These are phyloP conservation scores for Lamellibrachia columna DNA, from an alignment of 2,888 invertebrate species.

Conservation along the genomic window DNA sequence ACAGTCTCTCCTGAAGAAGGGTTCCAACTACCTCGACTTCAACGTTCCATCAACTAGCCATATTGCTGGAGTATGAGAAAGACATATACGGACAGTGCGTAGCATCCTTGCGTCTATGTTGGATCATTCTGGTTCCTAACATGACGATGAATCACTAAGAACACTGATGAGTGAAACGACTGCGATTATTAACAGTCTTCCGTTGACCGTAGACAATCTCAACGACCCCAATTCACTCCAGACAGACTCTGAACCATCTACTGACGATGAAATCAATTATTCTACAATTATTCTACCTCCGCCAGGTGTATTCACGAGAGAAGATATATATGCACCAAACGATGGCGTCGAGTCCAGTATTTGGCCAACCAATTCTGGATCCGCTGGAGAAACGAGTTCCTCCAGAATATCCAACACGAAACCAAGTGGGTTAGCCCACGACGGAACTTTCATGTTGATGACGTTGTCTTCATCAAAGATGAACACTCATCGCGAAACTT, in stretches of 20 bases:
- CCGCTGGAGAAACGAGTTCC: too few relatives aligned
- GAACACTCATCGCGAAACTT: slow-evolving; percentile 7
- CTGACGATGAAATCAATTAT: slow-evolving; percentile 32
- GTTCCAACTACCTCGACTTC: slow-evolving; percentile 13
- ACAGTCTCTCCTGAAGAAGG: slow-evolving; percentile 25
- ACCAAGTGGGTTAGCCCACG: neutral
- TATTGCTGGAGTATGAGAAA: slow-evolving; percentile 38
- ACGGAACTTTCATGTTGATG: slow-evolving; percentile 19
- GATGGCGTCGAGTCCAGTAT: neutral
- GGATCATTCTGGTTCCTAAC: slow-evolving; percentile 18
- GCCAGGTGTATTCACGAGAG: slow-evolving; percentile 39
- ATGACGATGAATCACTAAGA: slow-evolving; percentile 33
- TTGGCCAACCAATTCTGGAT: too few relatives aligned
- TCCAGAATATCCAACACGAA: too few relatives aligned
- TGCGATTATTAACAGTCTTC: slow-evolving; percentile 34
- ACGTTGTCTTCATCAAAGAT: neutral
- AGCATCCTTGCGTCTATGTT: slow-evolving; percentile 30
- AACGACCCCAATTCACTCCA: slow-evolving; percentile 28
- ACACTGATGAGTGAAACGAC: slow-evolving; percentile 35
- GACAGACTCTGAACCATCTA: slow-evolving; percentile 35
- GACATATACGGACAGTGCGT: slow-evolving; percentile 34
- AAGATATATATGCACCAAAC: slow-evolving; percentile 37
- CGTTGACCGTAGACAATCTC: slow-evolving; percentile 27
- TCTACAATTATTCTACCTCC: slow-evolving; percentile 34
- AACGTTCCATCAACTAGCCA: slow-evolving; percentile 31